Evolutionary conservation across 2,113 vertebrate species (phyloP), one percentile per base, ranked within the genome.

Genomic region (Paramisgurnus dabryanus): DNA sequence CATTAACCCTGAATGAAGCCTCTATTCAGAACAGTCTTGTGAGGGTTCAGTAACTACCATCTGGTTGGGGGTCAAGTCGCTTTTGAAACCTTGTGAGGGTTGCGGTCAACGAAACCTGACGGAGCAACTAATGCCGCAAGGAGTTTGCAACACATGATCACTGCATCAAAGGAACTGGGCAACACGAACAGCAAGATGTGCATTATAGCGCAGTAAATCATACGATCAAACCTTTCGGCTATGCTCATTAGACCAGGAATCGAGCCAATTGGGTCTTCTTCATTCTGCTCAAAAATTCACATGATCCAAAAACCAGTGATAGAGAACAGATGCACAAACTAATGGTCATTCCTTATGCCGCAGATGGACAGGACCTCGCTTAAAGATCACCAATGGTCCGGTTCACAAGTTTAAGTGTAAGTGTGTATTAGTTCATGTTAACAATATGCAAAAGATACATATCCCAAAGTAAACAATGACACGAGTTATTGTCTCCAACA

Each of bases 251-350:
- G 57, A 22, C 13, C 27, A 64, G 79, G 79, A 84, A 64, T 75
- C 57, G 50, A 53, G 50, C 64, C 79, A 78, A 79, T 61, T 82
- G 74, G 79, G 61, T 55, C 64, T 73, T 77, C 76, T 66, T 58
- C 45, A 72, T 69, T 72, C 47, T 4, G 27, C 60, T 22, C 12
- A 6, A 65, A 17, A 18, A 22, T 68, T 27, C 40, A 60, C 39
- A 58, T 63, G 53, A 74, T 55, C 61, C 39, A 55, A 76, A 76
- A 49, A 45, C 9, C 27, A 41, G 45, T 2, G 47, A 77, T 61
- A 50, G 4, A 18, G 63, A 53, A 11, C 75, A 77, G 75, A 55
- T 6, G 17, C 50, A 64, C 71, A 74, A 11, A 61, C 40, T 45
- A 8, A 60, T 4, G 2, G 57, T 49, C 58, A 75, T 49, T 65